Percentiles rank a stretch among this genome's conserved stretches.
Evolutionary conservation across 2,797 vertebrate species (phyloP).

Genomic region (Phoebastria nigripes): DNA sequence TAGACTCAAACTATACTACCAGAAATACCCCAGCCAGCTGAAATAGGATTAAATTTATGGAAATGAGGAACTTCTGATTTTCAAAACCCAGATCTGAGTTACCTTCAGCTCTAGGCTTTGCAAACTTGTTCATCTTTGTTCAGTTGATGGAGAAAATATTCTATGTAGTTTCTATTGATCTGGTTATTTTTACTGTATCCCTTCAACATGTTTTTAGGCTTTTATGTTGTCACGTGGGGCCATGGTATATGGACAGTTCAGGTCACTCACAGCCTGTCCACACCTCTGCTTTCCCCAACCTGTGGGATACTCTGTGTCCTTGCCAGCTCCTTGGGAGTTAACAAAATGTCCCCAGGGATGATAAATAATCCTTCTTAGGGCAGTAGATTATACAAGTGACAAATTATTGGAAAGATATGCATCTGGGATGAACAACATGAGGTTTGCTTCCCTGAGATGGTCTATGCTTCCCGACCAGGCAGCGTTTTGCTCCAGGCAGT

Average conservation of each 20-base stretch:
- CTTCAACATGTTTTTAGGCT: neutral
- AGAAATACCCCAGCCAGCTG: neutral
- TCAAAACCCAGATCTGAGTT: neutral
- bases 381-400: neutral
- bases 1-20: neutral
- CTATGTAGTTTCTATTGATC: neutral
- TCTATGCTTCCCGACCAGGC: neutral
- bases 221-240: neutral
- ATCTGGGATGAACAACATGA: neutral
- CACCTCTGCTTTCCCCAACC: neutral
- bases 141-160: neutral
- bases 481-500: neutral
- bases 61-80: neutral
- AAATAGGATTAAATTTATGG: neutral
- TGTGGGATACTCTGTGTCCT: neutral
- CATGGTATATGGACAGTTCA: neutral
- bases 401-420: neutral
- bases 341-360: neutral
- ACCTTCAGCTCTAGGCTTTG: neutral
- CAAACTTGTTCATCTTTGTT: neutral
- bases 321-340: neutral
- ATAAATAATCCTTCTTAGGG: neutral
- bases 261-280: neutral
- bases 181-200: neutral
- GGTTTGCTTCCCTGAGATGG: neutral